A percentile compares a stretch with the other conserved stretches of the same genome.
Evolutionary conservation across 2,888 invertebrate species (phyloP).

Genomic region (Sesia bembeciformis): DNA sequence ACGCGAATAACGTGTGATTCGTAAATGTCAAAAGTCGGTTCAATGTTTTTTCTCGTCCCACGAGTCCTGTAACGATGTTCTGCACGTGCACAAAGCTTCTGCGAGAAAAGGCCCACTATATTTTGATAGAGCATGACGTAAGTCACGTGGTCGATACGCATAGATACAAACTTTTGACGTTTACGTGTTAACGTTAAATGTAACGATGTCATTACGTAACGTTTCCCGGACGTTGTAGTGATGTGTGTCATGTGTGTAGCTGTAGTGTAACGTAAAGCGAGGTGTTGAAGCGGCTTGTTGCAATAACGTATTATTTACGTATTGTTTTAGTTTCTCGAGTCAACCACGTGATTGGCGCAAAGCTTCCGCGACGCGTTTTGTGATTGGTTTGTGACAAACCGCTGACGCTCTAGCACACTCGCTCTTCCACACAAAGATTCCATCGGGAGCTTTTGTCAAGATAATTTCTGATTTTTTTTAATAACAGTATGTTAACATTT

Average conservation of each 20-base stretch:
- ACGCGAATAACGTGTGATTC: constrained; percentile 63
- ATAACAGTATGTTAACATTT: constrained; percentile 6
- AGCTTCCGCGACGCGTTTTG: too few species aligned
- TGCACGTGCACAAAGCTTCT: constrained; percentile 59
- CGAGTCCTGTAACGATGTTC: constrained; percentile 34
- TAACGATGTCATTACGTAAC: not conserved
- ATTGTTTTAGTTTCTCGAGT: too few species aligned
- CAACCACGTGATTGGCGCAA: too few species aligned
- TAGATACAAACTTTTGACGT: constrained; percentile 48
- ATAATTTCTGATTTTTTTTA: too few species aligned
- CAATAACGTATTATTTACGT: not conserved
- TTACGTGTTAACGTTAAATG: constrained; percentile 26
- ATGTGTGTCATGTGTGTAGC: not conserved
- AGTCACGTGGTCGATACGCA: constrained; percentile 36
- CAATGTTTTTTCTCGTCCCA: constrained; percentile 12
- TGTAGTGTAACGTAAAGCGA: not conserved
- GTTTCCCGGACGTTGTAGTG: not conserved
- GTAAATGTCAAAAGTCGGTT: constrained; percentile 67
- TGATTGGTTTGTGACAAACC: too few species aligned
- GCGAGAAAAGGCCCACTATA: constrained; percentile 57
- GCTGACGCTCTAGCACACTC: too few species aligned
- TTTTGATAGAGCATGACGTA: constrained; percentile 55
- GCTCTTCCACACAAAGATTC: too few species aligned
- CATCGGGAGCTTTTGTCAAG: too few species aligned
- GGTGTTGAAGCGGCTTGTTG: not conserved